A percentile compares a stretch with the other conserved stretches of the same genome.
These are phyloP conservation scores for Bucco capensis DNA, from an alignment of 2,113 vertebrate species.

Conservation along the genomic window DNA sequence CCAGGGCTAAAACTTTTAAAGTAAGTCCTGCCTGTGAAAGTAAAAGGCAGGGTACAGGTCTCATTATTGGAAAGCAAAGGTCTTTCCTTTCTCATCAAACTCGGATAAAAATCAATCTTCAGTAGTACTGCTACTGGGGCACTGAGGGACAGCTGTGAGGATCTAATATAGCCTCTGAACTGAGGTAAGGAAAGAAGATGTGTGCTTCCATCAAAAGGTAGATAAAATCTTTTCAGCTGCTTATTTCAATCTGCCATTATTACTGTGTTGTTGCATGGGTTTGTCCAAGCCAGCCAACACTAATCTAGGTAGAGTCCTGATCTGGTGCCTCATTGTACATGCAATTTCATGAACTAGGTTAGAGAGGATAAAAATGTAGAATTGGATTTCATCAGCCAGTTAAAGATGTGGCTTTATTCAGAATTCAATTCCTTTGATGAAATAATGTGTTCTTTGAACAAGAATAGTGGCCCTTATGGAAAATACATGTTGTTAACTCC, in stretches of 20 bases:
- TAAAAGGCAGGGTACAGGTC: background rate
- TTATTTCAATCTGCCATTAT: background rate
- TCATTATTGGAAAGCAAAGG: background rate
- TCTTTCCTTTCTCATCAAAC: slow-evolving; percentile 16
- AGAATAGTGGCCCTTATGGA: background rate
- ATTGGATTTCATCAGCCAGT: background rate
- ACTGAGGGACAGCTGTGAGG: background rate
- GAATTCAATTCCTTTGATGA: background rate
- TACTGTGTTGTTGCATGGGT: background rate
- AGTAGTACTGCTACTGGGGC: background rate
- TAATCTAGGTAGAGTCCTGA: background rate
- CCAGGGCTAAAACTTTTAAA: background rate
- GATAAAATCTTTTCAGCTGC: slow-evolving; percentile 16
- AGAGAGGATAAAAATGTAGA: background rate
- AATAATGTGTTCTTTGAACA: background rate
- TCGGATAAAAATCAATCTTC: slow-evolving; percentile 1
- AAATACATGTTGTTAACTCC: background rate
- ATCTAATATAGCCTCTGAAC: background rate
- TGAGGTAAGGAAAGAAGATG: background rate
- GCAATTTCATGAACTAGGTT: background rate
- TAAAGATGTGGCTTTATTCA: background rate
- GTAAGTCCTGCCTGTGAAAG: background rate
- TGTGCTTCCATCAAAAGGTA: background rate
- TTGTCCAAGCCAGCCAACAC: background rate
- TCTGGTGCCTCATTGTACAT: background rate